Base-by-base conservation (phyloP, 2,888 invertebrate species). In the Aplocera efformata region DNA sequence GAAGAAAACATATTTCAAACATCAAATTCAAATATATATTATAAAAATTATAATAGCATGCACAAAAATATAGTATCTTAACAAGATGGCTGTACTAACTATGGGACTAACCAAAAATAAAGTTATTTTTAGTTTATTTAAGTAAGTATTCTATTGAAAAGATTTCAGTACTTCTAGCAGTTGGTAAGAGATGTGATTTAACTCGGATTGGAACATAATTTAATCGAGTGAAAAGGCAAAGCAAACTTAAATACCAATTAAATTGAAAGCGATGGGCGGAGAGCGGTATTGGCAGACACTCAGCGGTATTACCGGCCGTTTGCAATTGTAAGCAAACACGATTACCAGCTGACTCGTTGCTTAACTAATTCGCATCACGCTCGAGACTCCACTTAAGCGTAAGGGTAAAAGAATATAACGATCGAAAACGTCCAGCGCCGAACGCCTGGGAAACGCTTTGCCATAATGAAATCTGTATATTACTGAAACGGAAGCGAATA, bases 361-460 rank as follows among this genome's bases (percentile, higher is more conserved):
- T 77, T 78, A 67, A 75, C 74, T 83, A 81, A 83, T 82, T 81
- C 75, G 63, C 70, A 76, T 70, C 69, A 73, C 69, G 67, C 62
- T 68, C 76, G 72, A 74, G 67, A 72, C 59, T 53, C 54, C 56
- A 63, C 64, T 70, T 51, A 56, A 67, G 63, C 63, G 60, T 60
- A 53, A 57, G 49, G 46, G 57, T 60, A 56, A 67, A 63, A 63
- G 56, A 65, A 72, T 72, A 72, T 72, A 67, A 66, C 64, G 63
- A 61, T 58, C 53, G 53, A 41, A 56, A 72, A 67, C 54, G 65
- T 59, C 60, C 59, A 55, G 40, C 24, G 11, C 38, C 42, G 46
- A 51, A 56, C 55, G 58, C 67, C 73, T 63, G 61, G 51, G 63
- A 71, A 72, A 73, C 79, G 72, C 67, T 72, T 74, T 69, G 55